Base-by-base conservation (phyloP, 2,888 invertebrate genomes). In the Drosophila paracracens region DNA sequence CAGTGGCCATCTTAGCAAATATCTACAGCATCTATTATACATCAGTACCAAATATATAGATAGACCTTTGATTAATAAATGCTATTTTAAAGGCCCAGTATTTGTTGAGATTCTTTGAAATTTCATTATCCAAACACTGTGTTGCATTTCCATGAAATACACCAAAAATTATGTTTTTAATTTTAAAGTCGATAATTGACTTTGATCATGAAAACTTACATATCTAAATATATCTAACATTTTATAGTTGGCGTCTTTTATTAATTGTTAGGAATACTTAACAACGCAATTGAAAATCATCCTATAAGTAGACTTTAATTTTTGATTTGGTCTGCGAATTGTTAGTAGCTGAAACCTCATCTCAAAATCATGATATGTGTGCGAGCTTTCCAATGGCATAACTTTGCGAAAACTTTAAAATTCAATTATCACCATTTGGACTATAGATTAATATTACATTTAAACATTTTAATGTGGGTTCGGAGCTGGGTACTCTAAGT, bases 301-400 rank as follows among this genome's bases (percentile, higher is more conserved):
- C 66, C 56, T 50, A 51, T 13, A 56, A 68, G 66, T 29, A 56
- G 35, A 29, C 66, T 35, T 21, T 11, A 36, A 36, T 52, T 57
- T 31, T 56, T n/a, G 29, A 10, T 0, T 8, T 6, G 1, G 10
- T 53, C 53, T 33, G 1, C 27, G 29, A 38, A 53, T 3, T 27
- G 7, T 4, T n/a, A 13, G 5, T 38, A 27, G 11, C 7, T 3
- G 25, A 53, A 25, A n/a, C 4, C 27, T 8, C 1, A 18, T 11
- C 0, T 10, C 10, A 33, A 33, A 31, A 31, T 10, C 8, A 10
- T 31, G 31, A 31, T 0, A 31, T 31, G 31, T 10, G 10, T 31
- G 10, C 2, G 31, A 10, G 6, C 2, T 36, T 16, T 2, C 16
- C 16, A 16, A 36, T 16, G 36, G 16, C 16, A 13, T 35, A 13